A percentile compares a stretch with the other conserved stretches of the same genome.
Evolutionary conservation across 1,140 invertebrate species (phyloP).

Genomic region (Holotrichia oblita): DNA sequence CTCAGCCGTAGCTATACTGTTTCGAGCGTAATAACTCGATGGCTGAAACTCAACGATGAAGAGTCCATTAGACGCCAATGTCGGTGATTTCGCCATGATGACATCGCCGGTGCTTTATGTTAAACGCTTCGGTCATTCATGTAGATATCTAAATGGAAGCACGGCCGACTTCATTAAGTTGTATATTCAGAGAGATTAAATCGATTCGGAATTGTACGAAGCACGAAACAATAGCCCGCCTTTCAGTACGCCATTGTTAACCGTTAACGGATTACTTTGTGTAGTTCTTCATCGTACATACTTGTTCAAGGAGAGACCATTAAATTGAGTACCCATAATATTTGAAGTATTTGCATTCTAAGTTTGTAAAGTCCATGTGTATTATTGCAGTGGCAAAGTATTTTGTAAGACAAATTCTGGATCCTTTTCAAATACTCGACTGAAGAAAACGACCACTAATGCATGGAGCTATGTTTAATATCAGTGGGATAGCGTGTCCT

Average conservation of each 20-base stretch:
- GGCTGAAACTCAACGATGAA: background rate
- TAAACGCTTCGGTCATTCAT: background rate
- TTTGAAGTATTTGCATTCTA: too few relatives aligned
- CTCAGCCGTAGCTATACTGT: background rate
- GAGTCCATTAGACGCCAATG: background rate
- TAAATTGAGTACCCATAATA: too few relatives aligned
- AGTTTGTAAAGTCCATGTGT: too few relatives aligned
- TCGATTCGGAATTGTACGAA: background rate
- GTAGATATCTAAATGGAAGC: conserved; percentile 9
- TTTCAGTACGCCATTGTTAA: background rate
- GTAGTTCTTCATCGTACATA: too few relatives aligned
- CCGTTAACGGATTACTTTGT: background rate
- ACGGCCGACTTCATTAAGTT: background rate
- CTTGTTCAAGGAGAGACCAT: too few relatives aligned
- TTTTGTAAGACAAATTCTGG: too few relatives aligned
- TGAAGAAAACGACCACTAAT: too few relatives aligned
- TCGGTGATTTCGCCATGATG: background rate
- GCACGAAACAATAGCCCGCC: background rate
- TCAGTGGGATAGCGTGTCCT: too few relatives aligned
- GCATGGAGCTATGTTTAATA: too few relatives aligned
- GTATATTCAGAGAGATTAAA: background rate
- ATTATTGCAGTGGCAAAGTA: too few relatives aligned
- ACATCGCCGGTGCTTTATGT: background rate
- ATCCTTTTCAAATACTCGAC: too few relatives aligned
- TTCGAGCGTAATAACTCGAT: background rate